Evolutionary conservation across 2,113 vertebrate genomes (phyloP).

Genomic region (Engraulis encrasicolus): DNA sequence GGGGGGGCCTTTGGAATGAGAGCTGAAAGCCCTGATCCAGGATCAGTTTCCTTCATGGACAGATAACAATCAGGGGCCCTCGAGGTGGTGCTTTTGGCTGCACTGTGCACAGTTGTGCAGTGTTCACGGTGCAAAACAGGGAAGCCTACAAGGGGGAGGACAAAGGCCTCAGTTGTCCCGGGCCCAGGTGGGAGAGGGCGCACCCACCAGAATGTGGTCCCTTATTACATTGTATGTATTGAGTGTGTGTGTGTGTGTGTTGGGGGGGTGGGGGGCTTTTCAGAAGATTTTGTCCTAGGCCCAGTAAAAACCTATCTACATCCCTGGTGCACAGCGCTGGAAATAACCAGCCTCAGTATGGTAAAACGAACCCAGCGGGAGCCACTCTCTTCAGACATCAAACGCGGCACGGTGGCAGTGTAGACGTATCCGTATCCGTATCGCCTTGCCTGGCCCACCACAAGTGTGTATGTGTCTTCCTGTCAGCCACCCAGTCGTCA

Average conservation of each 20-base stretch:
- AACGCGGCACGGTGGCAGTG: background rate
- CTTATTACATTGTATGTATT: too few relatives aligned
- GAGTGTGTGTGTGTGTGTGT: too few relatives aligned
- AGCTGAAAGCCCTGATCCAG: conserved; percentile 15
- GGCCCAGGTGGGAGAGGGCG: too few relatives aligned
- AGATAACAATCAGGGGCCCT: conserved; percentile 20
- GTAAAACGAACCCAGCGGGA: conserved; percentile 5
- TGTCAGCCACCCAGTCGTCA: background rate
- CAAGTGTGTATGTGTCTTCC: background rate
- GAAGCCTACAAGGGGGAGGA: too few relatives aligned
- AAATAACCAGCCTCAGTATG: conserved; percentile 4
- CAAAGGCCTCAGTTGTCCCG: too few relatives aligned
- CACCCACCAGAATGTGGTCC: too few relatives aligned
- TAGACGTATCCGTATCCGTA: background rate
- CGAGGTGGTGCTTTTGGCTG: background rate
- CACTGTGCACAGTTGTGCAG: too few relatives aligned
- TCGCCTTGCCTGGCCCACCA: background rate
- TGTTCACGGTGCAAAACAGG: too few relatives aligned
- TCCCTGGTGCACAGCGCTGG: too few relatives aligned
- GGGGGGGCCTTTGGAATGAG: conserved; percentile 1
- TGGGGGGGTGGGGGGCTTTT: too few relatives aligned
- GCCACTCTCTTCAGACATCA: conserved; percentile 5
- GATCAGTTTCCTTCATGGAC: conserved; percentile 1
- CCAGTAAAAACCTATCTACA: too few relatives aligned
- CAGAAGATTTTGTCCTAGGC: too few relatives aligned